Evolutionary conservation across 1,140 invertebrate species (phyloP), one percentile per base, ranked within the genome.

Genomic region (Cherax quadricarinatus): DNA sequence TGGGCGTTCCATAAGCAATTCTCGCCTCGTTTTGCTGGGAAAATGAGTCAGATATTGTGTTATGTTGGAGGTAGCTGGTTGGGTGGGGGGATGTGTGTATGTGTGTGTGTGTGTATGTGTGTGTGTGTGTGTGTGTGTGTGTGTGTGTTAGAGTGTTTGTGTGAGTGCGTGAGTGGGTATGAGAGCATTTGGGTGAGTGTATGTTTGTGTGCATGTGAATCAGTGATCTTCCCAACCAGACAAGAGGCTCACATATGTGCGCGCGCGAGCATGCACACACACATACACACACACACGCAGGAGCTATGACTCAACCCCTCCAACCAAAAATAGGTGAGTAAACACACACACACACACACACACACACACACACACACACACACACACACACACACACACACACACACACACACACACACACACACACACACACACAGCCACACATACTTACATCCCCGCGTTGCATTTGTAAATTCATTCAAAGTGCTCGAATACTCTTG

Each of bases 1-100:
- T 30, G 86, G 86, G 60, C 86, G 79, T 88, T 88, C 30, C 86
- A 88, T 88, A 88, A 88, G 86, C 86, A 88, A 79, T 88, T 88
- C 53, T 60, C 86, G 75, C 86, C 86, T 81, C 86, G 78, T 88
- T 88, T 51, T 73, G 70, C 79, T 48, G 86, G 53, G 75, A 48
- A 60, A 88, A 88, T 79, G 86, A 80, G 86, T 79, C 86, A 79
- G 51, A 80, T 88, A 88, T 57, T 88, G 86, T 75, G 53, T 88
- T 88, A 73, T 78, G 70, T 12, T 18, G 41, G 49, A 9, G 73
- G 53, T 9, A 57, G 53, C 9, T 57, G 53, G 53, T 57, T 9
- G 53, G 53, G 53, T 78, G 86, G 51, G 85, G 51, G 70, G 75
- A 70, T 86, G 70, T 75, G 86, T 78, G 70, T 78, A 70, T 78